phyloP scores from a whole-genome alignment of 2,797 vertebrate genomes.

The Enteromius radiatus region DNA sequence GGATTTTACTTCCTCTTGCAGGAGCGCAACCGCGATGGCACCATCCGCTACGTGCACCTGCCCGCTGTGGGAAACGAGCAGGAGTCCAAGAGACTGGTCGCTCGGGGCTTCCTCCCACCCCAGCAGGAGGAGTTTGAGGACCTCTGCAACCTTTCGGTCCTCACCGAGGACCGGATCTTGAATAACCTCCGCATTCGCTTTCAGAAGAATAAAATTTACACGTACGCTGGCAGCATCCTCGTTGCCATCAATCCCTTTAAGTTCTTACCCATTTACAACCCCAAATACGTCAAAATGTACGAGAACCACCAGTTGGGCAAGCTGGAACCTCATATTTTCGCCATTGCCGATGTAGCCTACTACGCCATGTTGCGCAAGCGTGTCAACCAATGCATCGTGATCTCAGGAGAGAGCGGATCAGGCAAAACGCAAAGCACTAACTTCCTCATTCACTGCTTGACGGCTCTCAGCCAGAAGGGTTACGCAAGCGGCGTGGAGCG shows the following conservation, averaged over 20 bases:
- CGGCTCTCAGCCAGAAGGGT: constrained; percentile 96
- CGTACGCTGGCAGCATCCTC: constrained; percentile 96
- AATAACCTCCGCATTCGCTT: constrained; percentile 91
- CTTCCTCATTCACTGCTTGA: constrained; percentile 98
- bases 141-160: constrained; percentile 90
- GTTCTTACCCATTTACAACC: constrained; percentile 98
- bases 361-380: constrained; percentile 95
- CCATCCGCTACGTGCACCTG: constrained; percentile 88
- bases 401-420: constrained; percentile 97
- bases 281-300: constrained; percentile 98
- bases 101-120: constrained; percentile 91
- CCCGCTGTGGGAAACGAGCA: constrained; percentile 81
- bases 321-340: constrained; percentile 97
- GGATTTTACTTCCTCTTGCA: constrained; percentile 95
- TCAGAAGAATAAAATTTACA: constrained; percentile 95
- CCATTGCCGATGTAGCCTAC: constrained; percentile 95
- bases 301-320: constrained; percentile 97
- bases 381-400: constrained; percentile 96
- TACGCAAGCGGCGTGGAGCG: constrained; percentile 97
- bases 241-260: constrained; percentile 97
- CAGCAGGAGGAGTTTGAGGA: constrained; percentile 90
- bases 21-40: constrained; percentile 89
- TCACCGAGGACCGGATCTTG: constrained; percentile 89
- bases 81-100: constrained; percentile 81
- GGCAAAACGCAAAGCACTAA: constrained; percentile 99